Percentiles rank a stretch among this genome's conserved stretches.
Evolutionary conservation across 92 coral and sea anemone species (phyloP).

Genomic region (Scolanthus callimorphus): DNA sequence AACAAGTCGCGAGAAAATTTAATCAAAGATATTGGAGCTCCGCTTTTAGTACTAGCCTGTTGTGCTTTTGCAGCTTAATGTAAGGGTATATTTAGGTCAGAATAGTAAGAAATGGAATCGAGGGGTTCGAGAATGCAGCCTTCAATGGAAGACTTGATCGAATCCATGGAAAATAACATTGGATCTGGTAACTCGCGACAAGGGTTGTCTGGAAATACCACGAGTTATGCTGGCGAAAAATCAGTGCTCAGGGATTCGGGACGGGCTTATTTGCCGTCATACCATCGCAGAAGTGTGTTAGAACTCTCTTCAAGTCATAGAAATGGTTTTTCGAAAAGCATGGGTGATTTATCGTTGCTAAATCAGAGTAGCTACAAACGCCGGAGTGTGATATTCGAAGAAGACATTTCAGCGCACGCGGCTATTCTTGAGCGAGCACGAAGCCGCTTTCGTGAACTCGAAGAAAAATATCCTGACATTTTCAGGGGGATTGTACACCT

Average conservation of each 20-base stretch:
- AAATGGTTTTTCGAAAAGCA: slow-evolving; percentile 82
- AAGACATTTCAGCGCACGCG: slow-evolving; percentile 76
- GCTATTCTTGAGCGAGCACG: slow-evolving; percentile 83
- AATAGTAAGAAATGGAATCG: no score
- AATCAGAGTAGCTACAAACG: slow-evolving; percentile 18
- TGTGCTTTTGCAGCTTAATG: no score
- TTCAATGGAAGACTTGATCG: background rate
- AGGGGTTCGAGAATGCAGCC: no score
- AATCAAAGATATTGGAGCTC: no score
- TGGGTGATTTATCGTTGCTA: slow-evolving; percentile 65
- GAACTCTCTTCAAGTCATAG: slow-evolving; percentile 29
- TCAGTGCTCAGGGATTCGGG: no score
- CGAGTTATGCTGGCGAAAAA: no score
- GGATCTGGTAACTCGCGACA: background rate
- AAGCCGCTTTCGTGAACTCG: slow-evolving; percentile 76
- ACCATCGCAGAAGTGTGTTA: slow-evolving; percentile 3
- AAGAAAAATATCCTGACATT: slow-evolving; percentile 85
- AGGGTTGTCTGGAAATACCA: no score
- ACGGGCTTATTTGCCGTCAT: slow-evolving; percentile 8
- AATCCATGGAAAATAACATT: background rate
- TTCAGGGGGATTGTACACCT: slow-evolving; percentile 26
- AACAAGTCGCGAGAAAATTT: no score
- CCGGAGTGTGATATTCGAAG: slow-evolving; percentile 74
- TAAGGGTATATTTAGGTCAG: no score
- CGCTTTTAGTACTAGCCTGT: no score